phyloP scores from a whole-genome alignment of 2,797 vertebrate species.

The Cyclopterus lumpus region DNA sequence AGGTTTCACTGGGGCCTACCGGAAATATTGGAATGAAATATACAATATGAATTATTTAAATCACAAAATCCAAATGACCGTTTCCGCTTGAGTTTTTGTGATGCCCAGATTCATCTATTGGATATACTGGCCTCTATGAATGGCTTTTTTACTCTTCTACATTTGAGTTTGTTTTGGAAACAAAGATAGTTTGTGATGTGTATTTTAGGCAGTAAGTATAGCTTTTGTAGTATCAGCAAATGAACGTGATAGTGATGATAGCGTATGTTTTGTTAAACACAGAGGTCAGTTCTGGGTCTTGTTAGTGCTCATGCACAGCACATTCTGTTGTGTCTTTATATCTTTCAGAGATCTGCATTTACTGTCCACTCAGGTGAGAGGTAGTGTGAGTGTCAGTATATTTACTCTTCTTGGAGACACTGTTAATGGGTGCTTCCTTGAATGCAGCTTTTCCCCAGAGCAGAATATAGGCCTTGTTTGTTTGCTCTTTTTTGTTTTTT shows the following conservation, averaged over 20 bases:
- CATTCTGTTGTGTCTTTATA: conserved; percentile 4
- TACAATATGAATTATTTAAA: background rate
- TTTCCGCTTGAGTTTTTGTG: background rate
- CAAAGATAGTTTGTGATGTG: background rate
- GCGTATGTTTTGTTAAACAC: conserved; percentile 19
- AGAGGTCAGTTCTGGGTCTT: conserved; percentile 13
- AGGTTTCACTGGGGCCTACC: background rate
- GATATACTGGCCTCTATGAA: background rate
- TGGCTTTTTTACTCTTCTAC: background rate
- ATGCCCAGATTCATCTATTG: background rate
- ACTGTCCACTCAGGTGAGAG: conserved; percentile 5
- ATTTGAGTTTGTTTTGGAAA: background rate
- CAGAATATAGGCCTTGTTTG: conserved; percentile 7
- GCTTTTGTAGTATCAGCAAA: background rate
- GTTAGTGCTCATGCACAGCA: background rate
- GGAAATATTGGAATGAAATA: background rate
- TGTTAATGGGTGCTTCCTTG: conserved; percentile 13
- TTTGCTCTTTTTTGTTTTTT: conserved; percentile 6
- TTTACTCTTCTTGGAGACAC: conserved; percentile 1
- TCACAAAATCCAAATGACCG: background rate
- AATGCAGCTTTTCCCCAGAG: conserved; percentile 19
- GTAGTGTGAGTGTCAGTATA: background rate
- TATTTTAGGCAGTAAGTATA: background rate
- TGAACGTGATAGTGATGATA: background rate
- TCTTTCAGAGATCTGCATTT: conserved; percentile 9